These are phyloP conservation scores for Pangasius krempfi DNA, from an alignment of 2,797 vertebrate species.

Conservation along the genomic window DNA sequence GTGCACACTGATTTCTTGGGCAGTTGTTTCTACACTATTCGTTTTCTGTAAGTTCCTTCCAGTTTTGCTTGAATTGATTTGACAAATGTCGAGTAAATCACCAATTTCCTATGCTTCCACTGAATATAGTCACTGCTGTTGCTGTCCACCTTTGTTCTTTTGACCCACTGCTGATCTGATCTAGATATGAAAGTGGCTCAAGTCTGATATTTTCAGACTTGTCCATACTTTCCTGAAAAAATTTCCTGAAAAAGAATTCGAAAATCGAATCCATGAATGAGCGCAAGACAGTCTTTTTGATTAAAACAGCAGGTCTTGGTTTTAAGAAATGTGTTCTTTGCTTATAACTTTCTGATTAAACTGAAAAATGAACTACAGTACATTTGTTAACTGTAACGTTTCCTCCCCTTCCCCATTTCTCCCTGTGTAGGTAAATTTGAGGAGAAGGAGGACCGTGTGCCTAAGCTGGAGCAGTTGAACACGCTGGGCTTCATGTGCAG, in stretches of 20 bases:
- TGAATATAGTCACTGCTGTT: neutral
- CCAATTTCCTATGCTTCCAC: neutral
- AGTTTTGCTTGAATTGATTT: neutral
- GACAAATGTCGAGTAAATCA: neutral
- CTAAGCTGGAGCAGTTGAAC: slow-evolving; percentile 89
- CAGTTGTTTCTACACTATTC: neutral
- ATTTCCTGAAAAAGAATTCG: neutral
- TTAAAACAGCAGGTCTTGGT: too few relatives aligned
- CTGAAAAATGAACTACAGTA: neutral
- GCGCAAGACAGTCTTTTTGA: neutral
- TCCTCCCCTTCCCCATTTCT: neutral
- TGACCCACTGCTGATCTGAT: neutral
- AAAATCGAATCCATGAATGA: neutral
- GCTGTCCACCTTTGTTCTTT: neutral
- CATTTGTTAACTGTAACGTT: neutral
- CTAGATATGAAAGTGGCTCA: neutral
- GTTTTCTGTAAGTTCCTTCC: neutral
- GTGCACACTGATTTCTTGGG: neutral
- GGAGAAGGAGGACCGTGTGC: slow-evolving; percentile 87
- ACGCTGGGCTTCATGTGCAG: slow-evolving; percentile 82
- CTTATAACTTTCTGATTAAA: neutral
- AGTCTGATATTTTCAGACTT: neutral
- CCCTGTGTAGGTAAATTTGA: slow-evolving; percentile 87
- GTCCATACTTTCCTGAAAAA: neutral
- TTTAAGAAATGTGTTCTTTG: neutral